Evolutionary conservation across 1,140 invertebrate genomes (phyloP), one percentile per base, ranked within the genome.

Genomic region (Drosophila repleta): DNA sequence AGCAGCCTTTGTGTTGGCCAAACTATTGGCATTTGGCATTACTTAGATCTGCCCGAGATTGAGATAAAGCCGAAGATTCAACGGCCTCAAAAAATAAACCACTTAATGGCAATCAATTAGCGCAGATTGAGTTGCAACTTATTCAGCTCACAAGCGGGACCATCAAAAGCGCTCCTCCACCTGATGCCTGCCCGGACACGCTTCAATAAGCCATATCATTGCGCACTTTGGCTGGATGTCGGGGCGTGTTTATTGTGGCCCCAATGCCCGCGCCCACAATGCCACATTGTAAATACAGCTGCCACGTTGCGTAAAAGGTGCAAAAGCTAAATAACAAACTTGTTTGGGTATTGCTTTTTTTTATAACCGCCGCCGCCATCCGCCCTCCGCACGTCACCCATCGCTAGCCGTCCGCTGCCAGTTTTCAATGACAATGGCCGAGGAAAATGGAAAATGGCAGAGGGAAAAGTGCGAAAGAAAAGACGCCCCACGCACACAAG

Each of bases 321-420:
- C 74, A 62, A 82, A 81, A 75, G 70, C 82, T 85, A 87, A 85
- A 85, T 85, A 87, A 85, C 82, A 87, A 85, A 85, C 83, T 87
- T 85, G 74, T 82, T 87, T 78, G 53, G 64, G 61, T 66, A 72
- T 76, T 88, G 71, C 69, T 65, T 67, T 45, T 72, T 66, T 63
- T 58, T 51, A 17, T 49, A n/a, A n/a, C n/a, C n/a, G n/a, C n/a
- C n/a, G 37, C 15, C 48, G 5, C 70, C 60, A 8, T 8, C 6
- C 29, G 29, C 29, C 2, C 24, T 26, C 6, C 24, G 29, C 29
- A 6, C 6, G 0, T 29, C 7, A 8, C 29, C 29, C 0, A 0
- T 29, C 29, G 24, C 24, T 24, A 2, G 24, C 2, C 24, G 1
- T 13, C 11, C 32, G 11, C 32, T 15, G 39, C 39, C 39, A 82